Evolutionary conservation across 2,888 invertebrate species (phyloP).

Genomic region (Lordiphosa fenestrarum): DNA sequence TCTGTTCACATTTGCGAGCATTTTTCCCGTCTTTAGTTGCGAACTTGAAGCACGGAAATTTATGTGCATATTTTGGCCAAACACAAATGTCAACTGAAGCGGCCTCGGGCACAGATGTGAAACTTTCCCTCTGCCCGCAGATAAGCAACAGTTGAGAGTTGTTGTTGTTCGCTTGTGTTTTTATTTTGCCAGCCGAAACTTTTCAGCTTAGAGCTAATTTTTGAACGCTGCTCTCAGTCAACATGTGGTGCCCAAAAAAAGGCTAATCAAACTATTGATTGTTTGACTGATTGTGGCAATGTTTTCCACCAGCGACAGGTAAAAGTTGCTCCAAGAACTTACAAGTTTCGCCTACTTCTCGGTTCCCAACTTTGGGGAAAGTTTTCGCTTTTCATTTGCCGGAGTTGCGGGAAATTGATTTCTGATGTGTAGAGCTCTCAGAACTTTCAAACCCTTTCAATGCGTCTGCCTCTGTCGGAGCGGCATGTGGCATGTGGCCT

Average conservation of each 20-base stretch:
- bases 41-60: slow-evolving; percentile 44
- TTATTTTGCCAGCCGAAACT: slow-evolving; percentile 23
- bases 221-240: slow-evolving; percentile 42
- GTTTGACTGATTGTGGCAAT: slow-evolving; percentile 65
- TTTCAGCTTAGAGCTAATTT: slow-evolving; percentile 43
- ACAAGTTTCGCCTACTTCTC: slow-evolving; percentile 42
- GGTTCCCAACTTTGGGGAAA: slow-evolving; percentile 60
- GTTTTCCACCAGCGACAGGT: slow-evolving; percentile 64
- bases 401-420: slow-evolving; percentile 65
- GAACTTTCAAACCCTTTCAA: slow-evolving; percentile 16
- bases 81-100: slow-evolving; percentile 45
- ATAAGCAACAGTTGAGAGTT: slow-evolving; percentile 71
- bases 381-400: slow-evolving; percentile 59
- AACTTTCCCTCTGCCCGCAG: slow-evolving; percentile 40
- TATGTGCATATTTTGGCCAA: slow-evolving; percentile 67
- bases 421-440: slow-evolving; percentile 49
- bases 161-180: slow-evolving; percentile 29
- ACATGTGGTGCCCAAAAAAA: slow-evolving; percentile 57
- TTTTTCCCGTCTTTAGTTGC: slow-evolving; percentile 18
- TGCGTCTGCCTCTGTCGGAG: background rate
- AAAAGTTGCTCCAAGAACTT: slow-evolving; percentile 55
- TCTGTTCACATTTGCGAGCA: slow-evolving; percentile 57
- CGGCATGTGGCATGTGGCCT: slow-evolving; percentile 11
- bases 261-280: slow-evolving; percentile 73
- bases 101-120: slow-evolving; percentile 11